Percentiles rank a stretch among this genome's conserved stretches.
These are phyloP conservation scores for Zaprionus bogoriensis DNA, from an alignment of 2,888 invertebrate genomes.

Conservation along the genomic window DNA sequence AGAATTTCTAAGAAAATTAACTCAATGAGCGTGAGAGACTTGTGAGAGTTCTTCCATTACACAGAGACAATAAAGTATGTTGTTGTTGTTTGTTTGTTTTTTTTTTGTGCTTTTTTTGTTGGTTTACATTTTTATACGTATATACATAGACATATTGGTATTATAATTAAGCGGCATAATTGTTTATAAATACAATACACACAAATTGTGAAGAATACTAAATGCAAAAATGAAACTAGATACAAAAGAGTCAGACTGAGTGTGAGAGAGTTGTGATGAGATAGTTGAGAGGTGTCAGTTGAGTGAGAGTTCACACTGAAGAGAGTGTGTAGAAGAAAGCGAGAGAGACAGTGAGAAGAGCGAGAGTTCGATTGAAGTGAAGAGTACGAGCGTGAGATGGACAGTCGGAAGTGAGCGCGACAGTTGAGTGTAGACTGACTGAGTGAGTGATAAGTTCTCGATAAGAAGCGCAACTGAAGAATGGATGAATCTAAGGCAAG, in stretches of 20 bases:
- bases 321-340: conserved; percentile 26
- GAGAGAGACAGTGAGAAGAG: conserved; percentile 33
- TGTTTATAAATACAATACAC: conserved; percentile 79
- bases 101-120: conserved; percentile 54
- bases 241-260: conserved; percentile 78
- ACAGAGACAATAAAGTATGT: conserved; percentile 45
- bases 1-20: conserved; percentile 48
- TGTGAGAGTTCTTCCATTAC: conserved; percentile 64
- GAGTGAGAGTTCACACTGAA: conserved; percentile 9
- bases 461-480: conserved; percentile 5
- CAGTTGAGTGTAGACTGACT: conserved; percentile 25
- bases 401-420: conserved; percentile 16
- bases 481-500: not conserved
- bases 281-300: conserved; percentile 13
- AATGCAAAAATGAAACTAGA: conserved; percentile 79
- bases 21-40: conserved; percentile 78
- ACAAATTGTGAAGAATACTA: conserved; percentile 78
- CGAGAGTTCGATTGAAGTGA: conserved; percentile 14
- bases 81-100: conserved; percentile 28
- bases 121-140: conserved; percentile 41
- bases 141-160: conserved; percentile 38
- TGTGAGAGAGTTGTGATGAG: conserved; percentile 28
- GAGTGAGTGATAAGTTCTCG: conserved; percentile 38
- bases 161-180: conserved; percentile 77
- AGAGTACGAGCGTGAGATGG: conserved; percentile 10